These are phyloP conservation scores for Meloe dianella DNA, from an alignment of 2,888 invertebrate species.

Conservation along the genomic window DNA sequence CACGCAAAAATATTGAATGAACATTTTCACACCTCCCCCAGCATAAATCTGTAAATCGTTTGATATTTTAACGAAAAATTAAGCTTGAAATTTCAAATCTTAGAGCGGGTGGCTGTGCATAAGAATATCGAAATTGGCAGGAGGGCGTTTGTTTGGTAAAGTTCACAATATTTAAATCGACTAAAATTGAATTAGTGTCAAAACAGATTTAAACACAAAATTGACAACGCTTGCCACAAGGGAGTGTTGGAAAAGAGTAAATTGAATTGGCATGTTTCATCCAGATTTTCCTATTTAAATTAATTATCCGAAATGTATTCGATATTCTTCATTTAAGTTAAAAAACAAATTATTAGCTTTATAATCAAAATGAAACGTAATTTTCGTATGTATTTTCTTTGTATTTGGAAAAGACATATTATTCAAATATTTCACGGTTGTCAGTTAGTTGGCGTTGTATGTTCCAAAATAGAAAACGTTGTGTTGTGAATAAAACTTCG, in stretches of 20 bases:
- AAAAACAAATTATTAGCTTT: neutral
- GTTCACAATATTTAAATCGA: neutral
- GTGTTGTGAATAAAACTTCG: neutral
- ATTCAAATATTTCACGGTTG: neutral
- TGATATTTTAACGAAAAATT: neutral
- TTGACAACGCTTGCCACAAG: neutral
- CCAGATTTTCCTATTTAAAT: neutral
- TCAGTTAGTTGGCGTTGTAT: neutral
- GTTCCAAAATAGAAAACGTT: neutral
- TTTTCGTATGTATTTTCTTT: neutral
- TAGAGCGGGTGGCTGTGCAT: neutral
- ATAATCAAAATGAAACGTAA: neutral
- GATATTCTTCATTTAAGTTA: neutral
- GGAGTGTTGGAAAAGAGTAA: too few relatives aligned
- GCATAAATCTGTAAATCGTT: neutral
- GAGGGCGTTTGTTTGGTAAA: too few relatives aligned
- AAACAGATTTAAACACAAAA: neutral
- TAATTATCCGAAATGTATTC: neutral
- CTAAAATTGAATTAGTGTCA: constrained; percentile 17
- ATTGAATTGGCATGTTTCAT: neutral
- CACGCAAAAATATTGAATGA: neutral
- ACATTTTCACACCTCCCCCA: neutral
- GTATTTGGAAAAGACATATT: neutral
- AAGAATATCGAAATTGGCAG: neutral
- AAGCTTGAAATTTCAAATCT: neutral